Conservation (phyloP, 2,888 invertebrate genomes). For the Asteroscopus sphinx region DNA sequence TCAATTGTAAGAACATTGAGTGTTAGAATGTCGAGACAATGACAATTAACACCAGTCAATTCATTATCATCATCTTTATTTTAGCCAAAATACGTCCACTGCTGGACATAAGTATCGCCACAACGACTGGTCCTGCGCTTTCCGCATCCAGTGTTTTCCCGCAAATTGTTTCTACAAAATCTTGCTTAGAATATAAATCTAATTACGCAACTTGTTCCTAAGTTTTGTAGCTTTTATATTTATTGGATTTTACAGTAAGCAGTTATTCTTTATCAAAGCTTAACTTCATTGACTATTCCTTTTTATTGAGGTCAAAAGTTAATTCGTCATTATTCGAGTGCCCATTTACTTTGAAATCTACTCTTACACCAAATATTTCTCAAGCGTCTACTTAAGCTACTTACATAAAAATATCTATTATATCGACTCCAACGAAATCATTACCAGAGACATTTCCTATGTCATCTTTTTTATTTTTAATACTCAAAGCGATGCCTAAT, state of each 20-base stretch:
- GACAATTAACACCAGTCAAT: too few species aligned
- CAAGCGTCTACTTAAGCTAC: constrained; percentile 53
- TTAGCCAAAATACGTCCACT: too few species aligned
- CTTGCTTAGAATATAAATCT: too few species aligned
- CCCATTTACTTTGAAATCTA: constrained; percentile 37
- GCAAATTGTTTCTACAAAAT: too few species aligned
- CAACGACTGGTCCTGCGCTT: too few species aligned
- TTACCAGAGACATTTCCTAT: constrained; percentile 68
- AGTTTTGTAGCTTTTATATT: constrained; percentile 8
- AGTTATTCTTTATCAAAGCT: constrained; percentile 10
- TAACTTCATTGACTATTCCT: constrained; percentile 37
- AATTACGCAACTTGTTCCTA: background rate
- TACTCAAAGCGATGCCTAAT: constrained; percentile 75
- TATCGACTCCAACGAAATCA: constrained; percentile 65
- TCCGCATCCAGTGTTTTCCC: too few species aligned
- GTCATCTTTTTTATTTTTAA: constrained; percentile 75
- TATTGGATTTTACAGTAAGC: constrained; percentile 1
- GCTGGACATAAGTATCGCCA: too few species aligned
- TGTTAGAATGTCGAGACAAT: too few species aligned
- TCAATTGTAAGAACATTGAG: too few species aligned
- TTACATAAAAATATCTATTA: constrained; percentile 59
- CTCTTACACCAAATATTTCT: constrained; percentile 25
- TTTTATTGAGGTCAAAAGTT: constrained; percentile 51
- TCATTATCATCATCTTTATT: too few species aligned
- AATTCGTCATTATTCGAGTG: constrained; percentile 44